Percentiles rank a stretch among this genome's conserved stretches.
These are phyloP conservation scores for Teleopsis dalmanni DNA, from an alignment of 1,140 invertebrate species.

Conservation along the genomic window DNA sequence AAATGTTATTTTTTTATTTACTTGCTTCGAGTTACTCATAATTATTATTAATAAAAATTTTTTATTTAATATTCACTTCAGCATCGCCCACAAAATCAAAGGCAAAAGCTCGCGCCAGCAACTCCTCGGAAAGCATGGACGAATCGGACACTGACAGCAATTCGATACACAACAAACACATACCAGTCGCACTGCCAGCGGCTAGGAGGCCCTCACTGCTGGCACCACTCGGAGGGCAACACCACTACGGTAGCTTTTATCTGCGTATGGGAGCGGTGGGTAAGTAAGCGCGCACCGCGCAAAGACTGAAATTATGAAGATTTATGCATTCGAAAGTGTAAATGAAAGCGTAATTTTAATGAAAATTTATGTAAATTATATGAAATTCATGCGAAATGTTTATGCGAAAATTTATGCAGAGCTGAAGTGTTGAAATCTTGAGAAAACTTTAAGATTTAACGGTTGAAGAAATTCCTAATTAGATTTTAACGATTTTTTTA, in stretches of 20 bases:
- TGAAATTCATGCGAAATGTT: too few species aligned
- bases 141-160: constrained; percentile 50
- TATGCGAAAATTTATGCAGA: too few species aligned
- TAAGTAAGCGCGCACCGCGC: constrained; percentile 44
- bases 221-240: constrained; percentile 49
- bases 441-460: too few species aligned
- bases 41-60: too few species aligned
- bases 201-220: constrained; percentile 45
- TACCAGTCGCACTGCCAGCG: constrained; percentile 33
- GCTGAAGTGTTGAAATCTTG: too few species aligned
- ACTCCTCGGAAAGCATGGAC: constrained; percentile 44
- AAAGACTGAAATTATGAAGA: constrained; percentile 8
- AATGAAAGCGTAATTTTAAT: too few species aligned
- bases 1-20: too few species aligned
- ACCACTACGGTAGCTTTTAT: constrained; percentile 88
- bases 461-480: too few species aligned
- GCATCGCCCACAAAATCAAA: constrained; percentile 31
- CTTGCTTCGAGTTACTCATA: too few species aligned
- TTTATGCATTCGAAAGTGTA: background rate
- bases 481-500: too few species aligned
- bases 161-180: constrained; percentile 47
- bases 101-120: constrained; percentile 21
- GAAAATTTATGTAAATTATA: too few species aligned
- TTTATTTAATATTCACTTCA: background rate
- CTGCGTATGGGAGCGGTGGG: constrained; percentile 86